Evolutionary conservation across 2,113 vertebrate species (phyloP).

Genomic region (Prolemur simus): DNA sequence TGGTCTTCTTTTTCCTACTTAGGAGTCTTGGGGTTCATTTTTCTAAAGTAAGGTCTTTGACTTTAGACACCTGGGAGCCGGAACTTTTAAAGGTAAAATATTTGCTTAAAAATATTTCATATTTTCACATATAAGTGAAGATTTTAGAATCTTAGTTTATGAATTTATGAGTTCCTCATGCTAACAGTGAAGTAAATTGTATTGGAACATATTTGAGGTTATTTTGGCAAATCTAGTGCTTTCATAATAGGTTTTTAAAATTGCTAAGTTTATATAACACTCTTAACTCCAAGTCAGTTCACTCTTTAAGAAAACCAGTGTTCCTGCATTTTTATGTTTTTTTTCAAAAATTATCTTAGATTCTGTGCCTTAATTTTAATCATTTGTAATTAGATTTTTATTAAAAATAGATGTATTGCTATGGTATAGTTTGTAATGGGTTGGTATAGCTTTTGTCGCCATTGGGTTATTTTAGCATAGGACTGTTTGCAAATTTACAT

Average conservation of each 20-base stretch:
- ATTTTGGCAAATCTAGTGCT: slow-evolving; percentile 20
- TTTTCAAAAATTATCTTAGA: background rate
- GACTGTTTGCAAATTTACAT: background rate
- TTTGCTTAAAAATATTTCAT: slow-evolving; percentile 27
- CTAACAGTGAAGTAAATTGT: background rate
- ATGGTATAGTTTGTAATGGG: background rate
- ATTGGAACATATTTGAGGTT: background rate
- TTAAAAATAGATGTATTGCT: background rate
- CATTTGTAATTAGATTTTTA: slow-evolving; percentile 25
- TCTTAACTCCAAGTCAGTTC: background rate
- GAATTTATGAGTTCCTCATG: background rate
- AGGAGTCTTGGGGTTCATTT: slow-evolving; percentile 99
- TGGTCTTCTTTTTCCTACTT: slow-evolving; percentile 43
- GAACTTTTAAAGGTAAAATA: slow-evolving; percentile 95
- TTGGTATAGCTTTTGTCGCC: background rate
- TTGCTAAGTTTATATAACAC: background rate
- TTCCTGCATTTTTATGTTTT: slow-evolving; percentile 37
- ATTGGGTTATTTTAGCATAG: slow-evolving; percentile 21
- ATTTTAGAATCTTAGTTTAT: slow-evolving; percentile 30
- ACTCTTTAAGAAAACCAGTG: slow-evolving; percentile 18
- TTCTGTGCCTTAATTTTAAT: slow-evolving; percentile 16
- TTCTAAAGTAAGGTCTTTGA: slow-evolving; percentile 97
- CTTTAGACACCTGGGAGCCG: slow-evolving; percentile 96
- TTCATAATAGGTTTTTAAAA: slow-evolving; percentile 35
- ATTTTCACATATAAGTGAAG: slow-evolving; percentile 21